Conservation (phyloP, 1,140 invertebrate genomes). For the Musca vetustissima region DNA sequence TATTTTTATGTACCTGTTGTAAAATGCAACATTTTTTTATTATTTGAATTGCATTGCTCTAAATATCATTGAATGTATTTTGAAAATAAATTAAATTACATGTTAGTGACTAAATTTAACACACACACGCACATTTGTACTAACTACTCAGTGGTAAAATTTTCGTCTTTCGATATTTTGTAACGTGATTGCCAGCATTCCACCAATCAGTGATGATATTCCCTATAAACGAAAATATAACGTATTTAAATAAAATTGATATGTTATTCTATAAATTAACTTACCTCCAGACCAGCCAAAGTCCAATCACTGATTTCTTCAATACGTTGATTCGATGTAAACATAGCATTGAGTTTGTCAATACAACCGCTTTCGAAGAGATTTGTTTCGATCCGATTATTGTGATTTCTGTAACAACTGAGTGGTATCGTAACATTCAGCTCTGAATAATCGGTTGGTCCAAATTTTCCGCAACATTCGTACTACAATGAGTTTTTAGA, state of each 20-base stretch:
- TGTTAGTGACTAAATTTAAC: no score
- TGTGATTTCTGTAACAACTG: conserved; percentile 46
- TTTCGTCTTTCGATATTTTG: conserved; percentile 35
- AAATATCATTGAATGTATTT: no score
- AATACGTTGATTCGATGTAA: conserved; percentile 37
- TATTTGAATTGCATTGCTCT: no score
- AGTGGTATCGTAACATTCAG: conserved; percentile 37
- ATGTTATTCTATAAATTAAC: background rate
- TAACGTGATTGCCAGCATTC: conserved; percentile 45
- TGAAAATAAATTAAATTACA: no score
- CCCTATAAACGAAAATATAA: conserved; percentile 28
- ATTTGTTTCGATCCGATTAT: conserved; percentile 34
- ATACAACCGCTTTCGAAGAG: conserved; percentile 40
- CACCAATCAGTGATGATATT: conserved; percentile 38
- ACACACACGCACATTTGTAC: no score
- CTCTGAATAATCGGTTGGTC: conserved; percentile 37
- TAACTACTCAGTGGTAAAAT: background rate
- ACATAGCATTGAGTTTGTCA: conserved; percentile 33
- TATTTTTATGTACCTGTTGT: no score
- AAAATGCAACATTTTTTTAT: no score
- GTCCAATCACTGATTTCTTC: conserved; percentile 47
- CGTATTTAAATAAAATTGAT: background rate
- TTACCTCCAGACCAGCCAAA: conserved; percentile 46
- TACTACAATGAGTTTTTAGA: conserved; percentile 34
- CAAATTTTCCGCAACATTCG: conserved; percentile 46